Evolutionary conservation across 1,140 invertebrate genomes (phyloP), one percentile per base, ranked within the genome.

Genomic region (Pachyrhynchus sulphureomaculatus): DNA sequence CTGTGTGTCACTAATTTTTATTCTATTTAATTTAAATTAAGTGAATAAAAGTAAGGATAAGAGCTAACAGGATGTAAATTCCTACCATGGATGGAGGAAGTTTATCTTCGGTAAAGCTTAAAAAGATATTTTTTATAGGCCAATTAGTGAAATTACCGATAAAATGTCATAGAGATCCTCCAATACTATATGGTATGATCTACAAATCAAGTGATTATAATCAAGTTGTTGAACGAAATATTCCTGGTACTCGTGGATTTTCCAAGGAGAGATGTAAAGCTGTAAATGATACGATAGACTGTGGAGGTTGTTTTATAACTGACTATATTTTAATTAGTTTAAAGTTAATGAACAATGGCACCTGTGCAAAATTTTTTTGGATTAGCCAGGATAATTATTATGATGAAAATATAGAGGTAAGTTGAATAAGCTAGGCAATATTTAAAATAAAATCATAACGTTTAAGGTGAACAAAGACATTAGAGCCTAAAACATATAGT

Each of bases 211-310:
- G 13, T 8, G 45, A 60, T 47, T 23, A 36, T 29, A 15, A 9
- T 12, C 41, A 32, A 10, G 15, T 36, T 26, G 18, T 37, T 4
- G 39, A 52, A 1, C 17, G 10, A 3, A 15, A 15, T 3, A 15
- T 37, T 39, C 48, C 47, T 8, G 51, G 51, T 29, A 36, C 17
- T 4, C 6, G 34, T n/a, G 10, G 39, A 23, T 67, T 52, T 65
- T 44, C 49, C 13, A 18, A 54, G 15, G 42, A 44, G 2, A 39
- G 69, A 44, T 41, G 51, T 12, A 17, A 54, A 13, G 69, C 68
- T 17, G 33, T 70, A 1, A 72, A 72, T 42, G 47, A 66, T 4
- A 49, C 68, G 2, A 67, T 73, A 9, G 69, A 73, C 23, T 70
- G 64, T 57, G 71, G 71, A 12, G 41, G 48, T 39, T 68, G 66